Percentiles rank a stretch among this genome's conserved stretches.
Evolutionary conservation across 2,888 invertebrate genomes (phyloP).

Genomic region (Pteria penguin): DNA sequence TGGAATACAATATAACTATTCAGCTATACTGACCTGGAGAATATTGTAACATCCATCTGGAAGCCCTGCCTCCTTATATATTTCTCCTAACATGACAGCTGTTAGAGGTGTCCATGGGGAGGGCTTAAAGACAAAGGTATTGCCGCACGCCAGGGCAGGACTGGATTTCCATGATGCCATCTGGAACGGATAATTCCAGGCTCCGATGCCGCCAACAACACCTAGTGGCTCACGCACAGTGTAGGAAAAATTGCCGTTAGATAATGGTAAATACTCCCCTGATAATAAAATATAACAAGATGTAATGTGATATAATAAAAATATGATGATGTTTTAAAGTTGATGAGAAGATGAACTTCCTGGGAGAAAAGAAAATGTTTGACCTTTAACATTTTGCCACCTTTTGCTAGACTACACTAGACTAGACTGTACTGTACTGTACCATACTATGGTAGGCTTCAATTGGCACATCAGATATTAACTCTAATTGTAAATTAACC

Average conservation of each 20-base stretch:
- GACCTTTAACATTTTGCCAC: too few species aligned
- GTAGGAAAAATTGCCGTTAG: slow-evolving; percentile 81
- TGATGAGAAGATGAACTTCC: too few species aligned
- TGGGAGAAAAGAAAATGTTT: too few species aligned
- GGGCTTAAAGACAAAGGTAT: slow-evolving; percentile 83
- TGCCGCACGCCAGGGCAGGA: slow-evolving; percentile 83
- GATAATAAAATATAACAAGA: slow-evolving; percentile 25
- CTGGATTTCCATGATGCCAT: slow-evolving; percentile 82
- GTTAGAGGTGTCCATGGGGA: slow-evolving; percentile 83
- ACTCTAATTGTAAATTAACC: too few species aligned
- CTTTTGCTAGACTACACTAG: too few species aligned
- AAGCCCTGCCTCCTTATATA: slow-evolving; percentile 82
- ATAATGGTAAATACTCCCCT: slow-evolving; percentile 81
- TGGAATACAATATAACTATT: too few species aligned
- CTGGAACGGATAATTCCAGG: slow-evolving; percentile 84
- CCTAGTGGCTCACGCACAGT: slow-evolving; percentile 82
- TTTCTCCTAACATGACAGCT: slow-evolving; percentile 82
- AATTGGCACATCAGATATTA: too few species aligned
- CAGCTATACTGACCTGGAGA: slow-evolving; percentile 80
- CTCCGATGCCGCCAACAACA: slow-evolving; percentile 83
- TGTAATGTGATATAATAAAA: too few species aligned
- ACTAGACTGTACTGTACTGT: too few species aligned
- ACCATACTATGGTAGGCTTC: too few species aligned
- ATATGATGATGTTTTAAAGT: too few species aligned
- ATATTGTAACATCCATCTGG: slow-evolving; percentile 82